Conservation (phyloP, 2,888 invertebrate species). For the Sinodicranocentrus sp. region DNA sequence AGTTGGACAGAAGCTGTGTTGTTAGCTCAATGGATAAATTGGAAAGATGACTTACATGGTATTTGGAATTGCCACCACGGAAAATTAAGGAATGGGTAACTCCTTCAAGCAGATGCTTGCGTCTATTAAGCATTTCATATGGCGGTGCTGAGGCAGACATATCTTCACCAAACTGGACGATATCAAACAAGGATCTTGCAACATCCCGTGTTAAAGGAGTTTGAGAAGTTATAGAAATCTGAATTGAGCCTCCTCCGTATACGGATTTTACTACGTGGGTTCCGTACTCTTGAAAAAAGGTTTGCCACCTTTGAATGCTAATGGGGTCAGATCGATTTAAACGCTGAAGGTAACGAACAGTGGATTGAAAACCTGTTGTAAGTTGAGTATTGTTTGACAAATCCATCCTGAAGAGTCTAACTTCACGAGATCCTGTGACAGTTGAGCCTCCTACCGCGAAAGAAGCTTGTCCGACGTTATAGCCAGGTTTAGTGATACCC, state of each 20-base stretch:
- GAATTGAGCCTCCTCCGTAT: conserved; percentile 60
- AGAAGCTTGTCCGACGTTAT: conserved; percentile 23
- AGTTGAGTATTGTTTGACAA: conserved; percentile 37
- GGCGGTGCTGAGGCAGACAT: background rate
- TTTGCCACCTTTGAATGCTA: conserved; percentile 28
- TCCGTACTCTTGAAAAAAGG: conserved; percentile 62
- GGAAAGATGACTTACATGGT: conserved; percentile 45
- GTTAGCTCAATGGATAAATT: conserved; percentile 42
- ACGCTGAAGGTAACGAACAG: background rate
- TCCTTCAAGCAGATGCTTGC: background rate
- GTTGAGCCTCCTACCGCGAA: conserved; percentile 14
- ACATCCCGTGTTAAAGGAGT: conserved; percentile 13
- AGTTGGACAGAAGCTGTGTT: conserved; percentile 41
- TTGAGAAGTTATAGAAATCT: conserved; percentile 36
- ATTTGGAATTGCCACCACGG: conserved; percentile 46
- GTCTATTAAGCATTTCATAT: background rate
- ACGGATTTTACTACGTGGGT: conserved; percentile 61
- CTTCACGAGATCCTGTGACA: conserved; percentile 45
- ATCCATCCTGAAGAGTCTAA: conserved; percentile 41
- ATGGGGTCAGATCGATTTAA: conserved; percentile 44
- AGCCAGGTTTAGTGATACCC: conserved; percentile 18
- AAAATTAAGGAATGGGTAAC: conserved; percentile 31
- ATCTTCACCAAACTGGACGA: conserved; percentile 54
- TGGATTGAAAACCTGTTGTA: conserved; percentile 25
- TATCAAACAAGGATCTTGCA: conserved; percentile 17